Evolutionary conservation across 2,888 invertebrate genomes (phyloP).

Genomic region (Opisthograptis luteolata): DNA sequence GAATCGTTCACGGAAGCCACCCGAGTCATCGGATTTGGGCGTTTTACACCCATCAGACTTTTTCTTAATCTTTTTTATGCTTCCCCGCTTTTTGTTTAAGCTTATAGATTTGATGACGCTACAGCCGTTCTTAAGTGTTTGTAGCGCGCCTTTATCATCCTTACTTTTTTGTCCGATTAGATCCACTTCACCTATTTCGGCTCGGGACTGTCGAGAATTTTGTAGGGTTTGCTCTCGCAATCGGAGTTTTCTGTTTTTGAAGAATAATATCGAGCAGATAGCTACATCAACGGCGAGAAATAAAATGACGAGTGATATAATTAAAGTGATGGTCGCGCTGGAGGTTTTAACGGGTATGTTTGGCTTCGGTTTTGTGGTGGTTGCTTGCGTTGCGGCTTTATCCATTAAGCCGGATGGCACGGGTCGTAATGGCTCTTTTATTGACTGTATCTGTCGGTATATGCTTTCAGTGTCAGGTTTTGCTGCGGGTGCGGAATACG

Average conservation of each 20-base stretch:
- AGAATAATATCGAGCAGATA: constrained; percentile 87
- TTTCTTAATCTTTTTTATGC: constrained; percentile 76
- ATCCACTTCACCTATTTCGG: constrained; percentile 79
- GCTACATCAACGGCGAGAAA: constrained; percentile 90
- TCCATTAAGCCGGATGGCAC: constrained; percentile 64
- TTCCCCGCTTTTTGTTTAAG: constrained; percentile 76
- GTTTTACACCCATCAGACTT: constrained; percentile 83
- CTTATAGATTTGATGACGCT: constrained; percentile 85
- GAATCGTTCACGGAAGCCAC: constrained; percentile 84
- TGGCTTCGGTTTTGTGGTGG: constrained; percentile 56
- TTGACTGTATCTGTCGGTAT: constrained; percentile 71
- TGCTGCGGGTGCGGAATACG: constrained; percentile 54
- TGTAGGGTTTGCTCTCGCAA: constrained; percentile 76
- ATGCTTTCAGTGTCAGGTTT: constrained; percentile 60
- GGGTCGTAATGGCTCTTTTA: constrained; percentile 65
- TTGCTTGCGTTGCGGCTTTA: constrained; percentile 50
- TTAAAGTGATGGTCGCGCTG: constrained; percentile 85
- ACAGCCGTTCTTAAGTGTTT: constrained; percentile 81
- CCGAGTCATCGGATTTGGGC: constrained; percentile 82
- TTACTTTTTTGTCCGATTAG: constrained; percentile 77
- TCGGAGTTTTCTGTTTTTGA: constrained; percentile 85
- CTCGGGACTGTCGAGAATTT: constrained; percentile 75
- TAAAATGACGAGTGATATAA: constrained; percentile 87
- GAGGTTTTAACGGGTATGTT: constrained; percentile 79
- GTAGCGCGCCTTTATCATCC: constrained; percentile 72